Evolutionary conservation across 2,797 vertebrate genomes (phyloP).

Genomic region (Phalloptychus januarius): DNA sequence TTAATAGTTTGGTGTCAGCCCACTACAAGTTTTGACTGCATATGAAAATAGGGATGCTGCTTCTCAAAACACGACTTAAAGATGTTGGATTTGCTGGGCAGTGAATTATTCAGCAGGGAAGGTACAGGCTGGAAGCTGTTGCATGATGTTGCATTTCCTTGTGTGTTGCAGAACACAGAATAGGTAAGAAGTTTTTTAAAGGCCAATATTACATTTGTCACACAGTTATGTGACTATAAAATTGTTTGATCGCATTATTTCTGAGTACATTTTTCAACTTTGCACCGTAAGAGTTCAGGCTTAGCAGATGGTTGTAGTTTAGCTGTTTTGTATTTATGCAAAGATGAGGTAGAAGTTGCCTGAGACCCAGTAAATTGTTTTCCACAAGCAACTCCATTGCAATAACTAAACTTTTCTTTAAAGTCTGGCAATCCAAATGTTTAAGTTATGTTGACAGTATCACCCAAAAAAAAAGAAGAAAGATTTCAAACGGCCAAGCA

Average conservation of each 20-base stretch:
- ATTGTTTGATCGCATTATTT: neutral
- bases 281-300: no score
- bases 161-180: neutral
- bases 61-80: neutral
- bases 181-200: neutral
- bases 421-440: neutral
- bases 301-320: neutral
- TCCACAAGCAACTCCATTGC: neutral
- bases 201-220: neutral
- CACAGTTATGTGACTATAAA: neutral
- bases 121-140: neutral
- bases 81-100: neutral
- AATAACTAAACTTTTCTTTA: neutral
- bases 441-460: neutral
- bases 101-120: neutral
- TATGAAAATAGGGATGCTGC: neutral
- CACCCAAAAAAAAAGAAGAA: neutral
- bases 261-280: neutral
- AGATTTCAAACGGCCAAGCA: neutral
- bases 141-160: slow-evolving; percentile 7
- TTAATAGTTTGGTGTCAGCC: neutral
- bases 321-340: neutral
- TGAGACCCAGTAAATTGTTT: neutral
- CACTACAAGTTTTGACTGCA: neutral
- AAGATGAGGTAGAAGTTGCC: neutral